phyloP scores from a whole-genome alignment of 2,888 invertebrate species.

The Labia minor region DNA sequence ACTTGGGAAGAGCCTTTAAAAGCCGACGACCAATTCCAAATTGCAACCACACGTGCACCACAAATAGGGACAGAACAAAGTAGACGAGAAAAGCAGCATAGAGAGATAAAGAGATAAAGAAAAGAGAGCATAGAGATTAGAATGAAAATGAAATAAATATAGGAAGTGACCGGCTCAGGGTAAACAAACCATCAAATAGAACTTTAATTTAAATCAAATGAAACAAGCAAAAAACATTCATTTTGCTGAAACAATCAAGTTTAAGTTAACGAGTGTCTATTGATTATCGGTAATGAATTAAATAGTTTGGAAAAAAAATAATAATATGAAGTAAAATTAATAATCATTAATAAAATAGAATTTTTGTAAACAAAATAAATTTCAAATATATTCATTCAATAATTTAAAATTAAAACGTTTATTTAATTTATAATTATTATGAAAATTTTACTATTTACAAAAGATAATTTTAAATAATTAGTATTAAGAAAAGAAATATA shows the following conservation, averaged over 20 bases:
- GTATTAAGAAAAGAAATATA: no score
- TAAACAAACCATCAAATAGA: slow-evolving; percentile 20
- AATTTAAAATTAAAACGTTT: no score
- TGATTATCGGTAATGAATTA: background rate
- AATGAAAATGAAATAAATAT: slow-evolving; percentile 19
- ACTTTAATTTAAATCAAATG: slow-evolving; percentile 7
- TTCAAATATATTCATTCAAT: no score
- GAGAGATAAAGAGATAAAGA: slow-evolving; percentile 26
- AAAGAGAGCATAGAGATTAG: slow-evolving; percentile 16
- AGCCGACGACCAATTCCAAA: slow-evolving; percentile 17
- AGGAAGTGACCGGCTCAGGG: slow-evolving; percentile 16
- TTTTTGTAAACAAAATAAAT: no score
- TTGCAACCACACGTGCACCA: slow-evolving; percentile 13
- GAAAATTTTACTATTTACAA: no score
- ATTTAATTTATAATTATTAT: no score
- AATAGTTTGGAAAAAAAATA: no score
- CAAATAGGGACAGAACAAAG: slow-evolving; percentile 7
- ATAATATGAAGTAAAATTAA: no score
- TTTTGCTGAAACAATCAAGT: background rate
- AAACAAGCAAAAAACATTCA: slow-evolving; percentile 17
- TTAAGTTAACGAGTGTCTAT: background rate
- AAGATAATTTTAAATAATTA: no score
- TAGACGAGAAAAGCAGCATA: slow-evolving; percentile 22
- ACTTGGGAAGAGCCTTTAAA: slow-evolving; percentile 37
- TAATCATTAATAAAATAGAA: no score